phyloP scores from a whole-genome alignment of 2,113 vertebrate species.

The Pelusios castaneus region DNA sequence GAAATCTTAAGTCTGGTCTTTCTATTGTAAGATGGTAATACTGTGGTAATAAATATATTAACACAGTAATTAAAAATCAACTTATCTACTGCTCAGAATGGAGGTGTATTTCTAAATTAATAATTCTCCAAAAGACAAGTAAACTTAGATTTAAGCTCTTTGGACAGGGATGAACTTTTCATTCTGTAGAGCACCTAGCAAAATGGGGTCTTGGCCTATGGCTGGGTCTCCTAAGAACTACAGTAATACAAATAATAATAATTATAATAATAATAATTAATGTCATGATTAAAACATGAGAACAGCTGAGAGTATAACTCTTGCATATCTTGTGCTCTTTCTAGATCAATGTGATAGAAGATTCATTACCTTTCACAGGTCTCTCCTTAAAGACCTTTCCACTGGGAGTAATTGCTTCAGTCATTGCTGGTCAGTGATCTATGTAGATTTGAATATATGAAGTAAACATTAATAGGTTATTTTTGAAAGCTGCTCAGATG shows the following conservation, averaged over 20 bases:
- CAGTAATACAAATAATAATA: neutral
- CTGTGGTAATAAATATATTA: neutral
- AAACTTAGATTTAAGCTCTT: neutral
- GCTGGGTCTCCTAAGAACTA: neutral
- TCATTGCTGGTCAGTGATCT: neutral
- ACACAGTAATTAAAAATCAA: neutral
- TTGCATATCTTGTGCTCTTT: neutral
- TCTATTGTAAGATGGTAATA: neutral
- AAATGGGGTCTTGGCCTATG: neutral
- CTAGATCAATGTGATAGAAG: neutral
- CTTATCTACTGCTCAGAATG: neutral
- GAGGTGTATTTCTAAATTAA: neutral
- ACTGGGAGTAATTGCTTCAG: neutral
- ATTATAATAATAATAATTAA: neutral
- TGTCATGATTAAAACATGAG: neutral
- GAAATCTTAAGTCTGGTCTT: neutral
- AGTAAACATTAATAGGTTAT: neutral
- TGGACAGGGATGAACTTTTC: neutral
- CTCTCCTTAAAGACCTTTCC: neutral
- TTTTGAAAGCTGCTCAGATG: neutral
- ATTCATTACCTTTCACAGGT: neutral
- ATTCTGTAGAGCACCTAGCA: neutral
- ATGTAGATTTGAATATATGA: neutral
- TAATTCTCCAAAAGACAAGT: neutral
- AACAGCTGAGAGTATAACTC: too few species aligned